Percentiles rank a stretch among this genome's conserved stretches.
These are phyloP conservation scores for Octodonta nipae DNA, from an alignment of 2,888 invertebrate species.

Conservation along the genomic window DNA sequence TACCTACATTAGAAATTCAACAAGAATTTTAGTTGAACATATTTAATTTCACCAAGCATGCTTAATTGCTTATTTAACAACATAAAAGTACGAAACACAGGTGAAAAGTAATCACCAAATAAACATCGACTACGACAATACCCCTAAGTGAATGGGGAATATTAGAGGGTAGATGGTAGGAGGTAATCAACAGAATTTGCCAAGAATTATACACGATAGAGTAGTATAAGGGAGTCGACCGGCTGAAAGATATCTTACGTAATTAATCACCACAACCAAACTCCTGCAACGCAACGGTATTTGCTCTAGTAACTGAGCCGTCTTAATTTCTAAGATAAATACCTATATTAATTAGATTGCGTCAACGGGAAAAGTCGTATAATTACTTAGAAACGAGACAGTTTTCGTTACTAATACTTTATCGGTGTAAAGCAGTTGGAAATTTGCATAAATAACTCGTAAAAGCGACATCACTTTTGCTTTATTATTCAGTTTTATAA, in stretches of 20 bases:
- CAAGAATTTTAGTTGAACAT: too few relatives aligned
- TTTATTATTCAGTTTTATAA: constrained; percentile 6
- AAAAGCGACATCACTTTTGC: constrained; percentile 15
- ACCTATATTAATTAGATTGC: constrained; percentile 36
- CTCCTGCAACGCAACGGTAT: constrained; percentile 33
- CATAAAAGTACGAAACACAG: neutral
- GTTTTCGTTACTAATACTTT: constrained; percentile 36
- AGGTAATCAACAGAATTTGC: constrained; percentile 5
- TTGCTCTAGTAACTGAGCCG: constrained; percentile 34
- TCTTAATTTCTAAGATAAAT: constrained; percentile 37
- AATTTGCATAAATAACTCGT: constrained; percentile 34
- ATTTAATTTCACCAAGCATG: too few relatives aligned
- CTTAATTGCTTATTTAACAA: too few relatives aligned
- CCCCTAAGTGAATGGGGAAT: too few relatives aligned
- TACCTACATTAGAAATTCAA: too few relatives aligned
- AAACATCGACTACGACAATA: too few relatives aligned
- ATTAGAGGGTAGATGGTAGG: neutral
- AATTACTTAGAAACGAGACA: constrained; percentile 35
- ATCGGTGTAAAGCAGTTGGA: constrained; percentile 30
- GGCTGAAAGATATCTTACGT: constrained; percentile 26
- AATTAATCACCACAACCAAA: constrained; percentile 32
- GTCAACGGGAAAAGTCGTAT: constrained; percentile 35
- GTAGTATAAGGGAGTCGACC: neutral
- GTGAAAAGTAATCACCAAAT: too few relatives aligned
- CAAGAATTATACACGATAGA: constrained; percentile 5